Conservation (phyloP, 2,888 invertebrate species). For the Noctua pronuba region DNA sequence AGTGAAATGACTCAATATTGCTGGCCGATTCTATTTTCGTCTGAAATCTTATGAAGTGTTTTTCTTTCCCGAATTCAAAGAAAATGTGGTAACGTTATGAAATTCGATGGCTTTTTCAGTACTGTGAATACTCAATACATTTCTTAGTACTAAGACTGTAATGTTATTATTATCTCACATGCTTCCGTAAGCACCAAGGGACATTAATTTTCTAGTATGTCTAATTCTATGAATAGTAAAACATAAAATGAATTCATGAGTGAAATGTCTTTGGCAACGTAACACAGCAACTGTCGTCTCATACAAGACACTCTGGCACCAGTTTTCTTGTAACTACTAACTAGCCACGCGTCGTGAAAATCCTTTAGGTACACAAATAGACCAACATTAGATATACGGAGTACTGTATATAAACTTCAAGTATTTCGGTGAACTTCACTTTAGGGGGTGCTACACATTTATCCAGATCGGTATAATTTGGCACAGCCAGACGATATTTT, state of each 20-base stretch:
- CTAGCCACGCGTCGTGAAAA: neutral
- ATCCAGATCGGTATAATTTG: too few species aligned
- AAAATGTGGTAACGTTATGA: conserved; percentile 32
- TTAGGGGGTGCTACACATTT: neutral
- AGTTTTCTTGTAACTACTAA: neutral
- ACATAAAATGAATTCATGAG: conserved; percentile 20
- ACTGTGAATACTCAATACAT: neutral
- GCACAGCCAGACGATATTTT: neutral
- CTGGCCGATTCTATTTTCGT: conserved; percentile 35
- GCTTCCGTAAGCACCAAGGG: neutral
- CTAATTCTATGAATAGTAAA: conserved; percentile 3
- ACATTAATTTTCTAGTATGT: conserved; percentile 18
- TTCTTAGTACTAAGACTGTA: conserved; percentile 1
- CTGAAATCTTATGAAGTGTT: conserved; percentile 25
- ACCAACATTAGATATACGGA: neutral
- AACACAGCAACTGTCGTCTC: neutral
- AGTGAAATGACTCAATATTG: conserved; percentile 44
- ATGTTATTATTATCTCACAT: neutral
- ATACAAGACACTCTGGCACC: conserved; percentile 47
- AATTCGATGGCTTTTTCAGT: conserved; percentile 23
- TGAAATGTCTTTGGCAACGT: conserved; percentile 21
- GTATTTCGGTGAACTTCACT: conserved; percentile 46
- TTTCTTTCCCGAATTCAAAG: conserved; percentile 33
- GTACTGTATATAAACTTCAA: conserved; percentile 41
- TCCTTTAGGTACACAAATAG: neutral